Percentiles rank a stretch among this genome's conserved stretches.
Conservation (phyloP, 2,888 invertebrate species). For the Erebia aethiops region DNA sequence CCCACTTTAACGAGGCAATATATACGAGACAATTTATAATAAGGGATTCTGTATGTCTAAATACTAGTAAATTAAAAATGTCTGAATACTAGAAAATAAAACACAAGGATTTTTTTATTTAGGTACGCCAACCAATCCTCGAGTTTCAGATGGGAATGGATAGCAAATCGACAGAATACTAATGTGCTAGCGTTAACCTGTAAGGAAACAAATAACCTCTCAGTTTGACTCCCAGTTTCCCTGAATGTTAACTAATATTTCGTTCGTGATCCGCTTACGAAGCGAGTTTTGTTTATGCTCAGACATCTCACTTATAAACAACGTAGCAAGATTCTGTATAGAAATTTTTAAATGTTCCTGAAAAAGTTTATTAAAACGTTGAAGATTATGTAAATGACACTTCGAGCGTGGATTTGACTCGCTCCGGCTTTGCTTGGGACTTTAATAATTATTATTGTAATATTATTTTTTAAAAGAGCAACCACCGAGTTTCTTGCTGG, state of each 20-base stretch:
- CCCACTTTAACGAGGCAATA: too few species aligned
- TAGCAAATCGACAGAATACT: conserved; percentile 39
- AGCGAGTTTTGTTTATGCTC: conserved; percentile 33
- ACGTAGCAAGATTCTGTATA: neutral
- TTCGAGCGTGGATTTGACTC: too few species aligned
- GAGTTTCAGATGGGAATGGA: conserved; percentile 36
- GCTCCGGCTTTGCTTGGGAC: too few species aligned
- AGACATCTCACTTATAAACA: conserved; percentile 37
- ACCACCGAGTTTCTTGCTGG: too few species aligned
- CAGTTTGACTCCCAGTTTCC: conserved; percentile 37
- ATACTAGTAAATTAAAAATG: too few species aligned
- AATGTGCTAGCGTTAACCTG: conserved; percentile 40
- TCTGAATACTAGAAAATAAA: neutral
- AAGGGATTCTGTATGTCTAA: too few species aligned
- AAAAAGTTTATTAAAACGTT: too few species aligned
- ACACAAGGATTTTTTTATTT: neutral
- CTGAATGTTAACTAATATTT: conserved; percentile 42
- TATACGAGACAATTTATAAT: too few species aligned
- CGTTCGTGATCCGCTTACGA: conserved; percentile 37
- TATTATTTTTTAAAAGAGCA: too few species aligned
- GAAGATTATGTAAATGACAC: too few species aligned
- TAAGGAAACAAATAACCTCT: conserved; percentile 40
- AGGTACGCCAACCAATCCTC: conserved; percentile 19
- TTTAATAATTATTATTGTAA: too few species aligned
- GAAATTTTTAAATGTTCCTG: too few species aligned